Evolutionary conservation across 1,140 invertebrate species (phyloP).

Genomic region (Magallana ariakensis): DNA sequence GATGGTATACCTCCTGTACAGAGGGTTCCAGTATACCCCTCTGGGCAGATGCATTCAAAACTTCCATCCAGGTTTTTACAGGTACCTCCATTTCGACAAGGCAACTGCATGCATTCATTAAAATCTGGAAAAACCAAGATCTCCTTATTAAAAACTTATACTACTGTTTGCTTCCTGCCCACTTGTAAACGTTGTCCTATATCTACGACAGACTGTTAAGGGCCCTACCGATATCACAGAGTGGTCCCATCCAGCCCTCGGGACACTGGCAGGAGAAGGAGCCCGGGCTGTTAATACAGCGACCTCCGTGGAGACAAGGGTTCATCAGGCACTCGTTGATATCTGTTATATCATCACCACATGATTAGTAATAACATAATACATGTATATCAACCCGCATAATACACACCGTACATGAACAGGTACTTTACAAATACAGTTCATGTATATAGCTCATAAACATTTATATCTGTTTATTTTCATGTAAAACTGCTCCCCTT

Average conservation of each 20-base stretch:
- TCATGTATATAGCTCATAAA: too few species aligned
- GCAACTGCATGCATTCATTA: constrained; percentile 61
- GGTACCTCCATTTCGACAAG: constrained; percentile 53
- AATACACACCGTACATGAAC: too few species aligned
- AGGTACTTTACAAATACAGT: too few species aligned
- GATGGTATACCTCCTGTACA: constrained; percentile 52
- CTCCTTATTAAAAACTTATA: too few species aligned
- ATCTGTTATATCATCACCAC: constrained; percentile 45
- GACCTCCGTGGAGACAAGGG: constrained; percentile 57
- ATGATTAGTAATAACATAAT: too few species aligned
- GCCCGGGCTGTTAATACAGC: constrained; percentile 53
- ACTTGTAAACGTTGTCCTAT: not conserved
- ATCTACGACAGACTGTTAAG: not conserved
- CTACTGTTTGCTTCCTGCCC: too few species aligned
- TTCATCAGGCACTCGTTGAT: constrained; percentile 56
- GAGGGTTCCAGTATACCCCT: constrained; percentile 56
- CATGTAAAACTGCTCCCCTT: too few species aligned
- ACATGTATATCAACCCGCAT: too few species aligned
- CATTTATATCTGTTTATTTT: too few species aligned
- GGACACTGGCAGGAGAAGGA: constrained; percentile 58
- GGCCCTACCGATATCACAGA: constrained; percentile 60
- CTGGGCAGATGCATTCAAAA: constrained; percentile 56
- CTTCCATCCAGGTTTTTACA: constrained; percentile 42
- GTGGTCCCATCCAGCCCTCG: constrained; percentile 57
- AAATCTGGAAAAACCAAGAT: constrained; percentile 54